Evolutionary conservation across 1,140 invertebrate species (phyloP).

Genomic region (Asbolus verrucosus): DNA sequence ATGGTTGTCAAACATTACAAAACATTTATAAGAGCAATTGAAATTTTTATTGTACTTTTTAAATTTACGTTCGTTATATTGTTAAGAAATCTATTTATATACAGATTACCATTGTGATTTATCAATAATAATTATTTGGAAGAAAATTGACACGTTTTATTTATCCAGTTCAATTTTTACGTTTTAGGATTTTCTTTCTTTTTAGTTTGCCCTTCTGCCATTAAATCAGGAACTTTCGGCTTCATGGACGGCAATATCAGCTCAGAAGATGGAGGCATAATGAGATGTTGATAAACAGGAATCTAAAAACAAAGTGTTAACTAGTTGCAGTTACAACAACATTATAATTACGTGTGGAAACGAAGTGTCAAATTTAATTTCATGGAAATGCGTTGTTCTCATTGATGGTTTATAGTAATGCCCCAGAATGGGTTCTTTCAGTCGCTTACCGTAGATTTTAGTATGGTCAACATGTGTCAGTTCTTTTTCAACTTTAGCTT

Average conservation of each 20-base stretch:
- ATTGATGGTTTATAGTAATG: constrained; percentile 59
- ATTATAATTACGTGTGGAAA: constrained; percentile 60
- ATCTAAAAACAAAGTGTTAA: constrained; percentile 53
- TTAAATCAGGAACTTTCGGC: not conserved
- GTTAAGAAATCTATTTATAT: constrained; percentile 35
- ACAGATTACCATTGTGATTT: constrained; percentile 24
- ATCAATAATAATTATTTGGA: constrained; percentile 7
- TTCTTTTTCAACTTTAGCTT: constrained; percentile 56
- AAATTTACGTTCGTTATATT: constrained; percentile 27
- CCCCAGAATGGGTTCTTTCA: constrained; percentile 61
- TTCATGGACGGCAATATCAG: not conserved
- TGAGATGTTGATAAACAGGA: constrained; percentile 62
- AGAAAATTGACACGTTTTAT: no score
- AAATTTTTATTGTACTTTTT: constrained; percentile 9
- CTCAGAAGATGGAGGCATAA: constrained; percentile 50
- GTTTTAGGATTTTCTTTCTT: not conserved
- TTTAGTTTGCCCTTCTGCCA: not conserved
- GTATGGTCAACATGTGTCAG: constrained; percentile 54
- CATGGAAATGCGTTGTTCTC: constrained; percentile 56
- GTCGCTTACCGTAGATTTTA: constrained; percentile 61
- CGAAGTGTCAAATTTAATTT: constrained; percentile 61
- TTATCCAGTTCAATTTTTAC: not conserved
- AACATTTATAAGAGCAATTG: constrained; percentile 33
- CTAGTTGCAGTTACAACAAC: not conserved
- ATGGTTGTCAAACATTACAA: constrained; percentile 59